These are phyloP conservation scores for Trachymyrmex septentrionalis DNA, from an alignment of 1,140 invertebrate genomes.

Conservation along the genomic window DNA sequence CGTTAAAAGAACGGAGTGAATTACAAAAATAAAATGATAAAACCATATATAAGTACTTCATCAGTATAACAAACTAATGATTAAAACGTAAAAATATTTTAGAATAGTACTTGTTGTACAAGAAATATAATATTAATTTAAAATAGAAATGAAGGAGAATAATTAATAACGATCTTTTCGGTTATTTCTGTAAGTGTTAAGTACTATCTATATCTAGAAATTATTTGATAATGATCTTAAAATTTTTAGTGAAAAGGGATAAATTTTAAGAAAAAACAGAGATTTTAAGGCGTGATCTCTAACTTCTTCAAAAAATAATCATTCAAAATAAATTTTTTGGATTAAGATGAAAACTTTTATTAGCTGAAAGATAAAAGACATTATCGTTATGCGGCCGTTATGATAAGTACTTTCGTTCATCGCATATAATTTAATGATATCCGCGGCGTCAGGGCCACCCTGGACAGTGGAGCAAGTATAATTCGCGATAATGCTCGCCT, in stretches of 20 bases:
- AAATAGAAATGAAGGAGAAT: no score
- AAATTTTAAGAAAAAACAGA: not conserved
- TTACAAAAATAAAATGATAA: not conserved
- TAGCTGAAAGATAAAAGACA: not conserved
- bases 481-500: constrained; percentile 59
- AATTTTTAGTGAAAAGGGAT: not conserved
- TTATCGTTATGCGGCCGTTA: not conserved
- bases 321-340: not conserved
- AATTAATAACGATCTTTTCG: no score
- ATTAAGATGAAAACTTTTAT: not conserved
- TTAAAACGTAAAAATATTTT: no score
- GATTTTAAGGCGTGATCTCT: not conserved
- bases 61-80: no score
- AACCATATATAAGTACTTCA: no score
- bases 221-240: not conserved
- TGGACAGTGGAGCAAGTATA: constrained; percentile 38
- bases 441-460: not conserved
- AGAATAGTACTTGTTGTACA: no score
- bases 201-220: not conserved
- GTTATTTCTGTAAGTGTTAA: no score
- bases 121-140: no score
- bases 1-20: no score
- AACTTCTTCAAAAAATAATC: not conserved
- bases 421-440: constrained; percentile 42
- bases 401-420: constrained; percentile 18